Conservation (phyloP, 2,113 vertebrate genomes). For the Vombatus ursinus region DNA sequence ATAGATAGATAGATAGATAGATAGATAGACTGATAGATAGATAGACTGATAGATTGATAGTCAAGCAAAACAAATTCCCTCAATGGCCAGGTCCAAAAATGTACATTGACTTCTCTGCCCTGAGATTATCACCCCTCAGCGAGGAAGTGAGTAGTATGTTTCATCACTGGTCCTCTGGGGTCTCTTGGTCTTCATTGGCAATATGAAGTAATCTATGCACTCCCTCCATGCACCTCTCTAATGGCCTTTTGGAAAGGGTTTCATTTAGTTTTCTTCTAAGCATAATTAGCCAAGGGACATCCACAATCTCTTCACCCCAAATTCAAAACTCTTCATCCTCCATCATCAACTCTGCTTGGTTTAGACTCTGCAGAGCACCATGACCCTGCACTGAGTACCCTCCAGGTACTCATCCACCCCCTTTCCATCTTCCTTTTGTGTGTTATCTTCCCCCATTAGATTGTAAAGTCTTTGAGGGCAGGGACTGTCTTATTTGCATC, state of each 20-base stretch:
- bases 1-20: no score
- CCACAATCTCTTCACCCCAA: not conserved
- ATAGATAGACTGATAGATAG: no score
- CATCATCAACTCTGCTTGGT: not conserved
- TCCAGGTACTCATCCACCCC: not conserved
- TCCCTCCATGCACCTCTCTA: not conserved
- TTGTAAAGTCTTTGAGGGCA: not conserved
- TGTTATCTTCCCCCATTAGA: not conserved
- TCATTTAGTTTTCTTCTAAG: not conserved
- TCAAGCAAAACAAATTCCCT: not conserved
- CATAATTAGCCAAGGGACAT: not conserved
- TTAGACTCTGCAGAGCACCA: not conserved
- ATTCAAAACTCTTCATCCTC: not conserved
- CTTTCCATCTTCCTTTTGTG: not conserved
- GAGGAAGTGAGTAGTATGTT: not conserved
- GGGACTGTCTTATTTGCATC: not conserved
- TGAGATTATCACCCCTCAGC: not conserved
- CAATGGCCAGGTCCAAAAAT: not conserved
- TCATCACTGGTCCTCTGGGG: not conserved
- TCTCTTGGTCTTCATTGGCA: not conserved
- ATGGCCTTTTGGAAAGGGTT: not conserved
- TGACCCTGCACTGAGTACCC: not conserved
- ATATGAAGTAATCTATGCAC: not conserved
- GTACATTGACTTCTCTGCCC: not conserved
- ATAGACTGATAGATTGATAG: not conserved